These are phyloP conservation scores for Tiaroga cobitis DNA, from an alignment of 2,797 vertebrate genomes.

Conservation along the genomic window DNA sequence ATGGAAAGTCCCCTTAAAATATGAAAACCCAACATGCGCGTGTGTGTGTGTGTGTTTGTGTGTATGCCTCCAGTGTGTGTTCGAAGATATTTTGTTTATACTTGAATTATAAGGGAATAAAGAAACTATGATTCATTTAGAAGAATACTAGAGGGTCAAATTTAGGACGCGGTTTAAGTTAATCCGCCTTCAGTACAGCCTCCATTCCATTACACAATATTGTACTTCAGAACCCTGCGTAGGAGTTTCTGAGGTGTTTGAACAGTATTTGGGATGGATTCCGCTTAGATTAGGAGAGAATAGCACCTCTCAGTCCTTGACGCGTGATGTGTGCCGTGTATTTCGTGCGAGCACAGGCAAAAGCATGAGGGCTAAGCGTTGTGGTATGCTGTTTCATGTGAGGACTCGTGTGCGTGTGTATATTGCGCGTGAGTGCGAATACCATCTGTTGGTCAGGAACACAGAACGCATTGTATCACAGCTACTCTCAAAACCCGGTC, in stretches of 20 bases:
- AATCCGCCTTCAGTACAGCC: slow-evolving; percentile 27
- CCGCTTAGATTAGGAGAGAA: slow-evolving; percentile 28
- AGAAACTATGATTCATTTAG: not conserved
- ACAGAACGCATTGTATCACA: slow-evolving; percentile 69
- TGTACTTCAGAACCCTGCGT: slow-evolving; percentile 8
- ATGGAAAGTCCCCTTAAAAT: too few species aligned
- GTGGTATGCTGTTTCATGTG: slow-evolving; percentile 55
- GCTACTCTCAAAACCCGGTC: slow-evolving; percentile 54
- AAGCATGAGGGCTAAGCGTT: slow-evolving; percentile 34
- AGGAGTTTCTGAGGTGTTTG: slow-evolving; percentile 15
- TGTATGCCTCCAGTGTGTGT: too few species aligned
- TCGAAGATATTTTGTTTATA: not conserved
- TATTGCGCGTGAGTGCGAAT: slow-evolving; percentile 25
- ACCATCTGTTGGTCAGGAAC: slow-evolving; percentile 68
- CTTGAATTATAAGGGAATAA: not conserved
- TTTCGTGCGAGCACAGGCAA: slow-evolving; percentile 40
- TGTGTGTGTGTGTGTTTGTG: not conserved
- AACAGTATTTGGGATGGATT: slow-evolving; percentile 33
- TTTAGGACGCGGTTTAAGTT: slow-evolving; percentile 20
- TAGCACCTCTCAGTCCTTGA: slow-evolving; percentile 13
- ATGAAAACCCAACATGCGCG: too few species aligned
- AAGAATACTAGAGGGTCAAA: slow-evolving; percentile 23
- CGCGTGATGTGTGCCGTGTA: slow-evolving; percentile 3
- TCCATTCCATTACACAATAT: slow-evolving; percentile 28
- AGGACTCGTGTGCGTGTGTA: slow-evolving; percentile 31